Conservation (phyloP, 2,113 vertebrate genomes). For the Microcebus jonahi region DNA sequence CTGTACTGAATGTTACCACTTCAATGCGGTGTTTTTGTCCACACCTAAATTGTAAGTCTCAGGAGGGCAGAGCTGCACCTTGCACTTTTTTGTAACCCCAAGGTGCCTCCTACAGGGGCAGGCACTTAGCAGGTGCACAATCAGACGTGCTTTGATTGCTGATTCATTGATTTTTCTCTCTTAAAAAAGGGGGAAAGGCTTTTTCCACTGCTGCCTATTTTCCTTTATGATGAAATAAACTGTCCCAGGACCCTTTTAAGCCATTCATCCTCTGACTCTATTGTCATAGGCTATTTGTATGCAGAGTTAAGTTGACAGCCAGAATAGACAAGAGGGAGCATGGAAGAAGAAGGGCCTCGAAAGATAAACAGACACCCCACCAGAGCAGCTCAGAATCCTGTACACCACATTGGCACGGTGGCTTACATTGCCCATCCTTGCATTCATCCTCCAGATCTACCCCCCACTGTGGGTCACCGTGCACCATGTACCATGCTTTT, state of each 20-base stretch:
- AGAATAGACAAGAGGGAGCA: background rate
- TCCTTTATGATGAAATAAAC: conserved; percentile 11
- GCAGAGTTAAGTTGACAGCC: background rate
- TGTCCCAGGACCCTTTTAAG: background rate
- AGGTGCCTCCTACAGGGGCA: background rate
- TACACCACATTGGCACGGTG: fast-evolving
- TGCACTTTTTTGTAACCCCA: background rate
- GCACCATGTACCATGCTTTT: background rate
- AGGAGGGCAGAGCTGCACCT: background rate
- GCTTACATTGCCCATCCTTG: background rate
- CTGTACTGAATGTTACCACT: background rate
- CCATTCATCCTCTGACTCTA: background rate
- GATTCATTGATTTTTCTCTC: background rate
- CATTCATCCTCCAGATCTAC: background rate
- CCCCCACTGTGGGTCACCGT: background rate
- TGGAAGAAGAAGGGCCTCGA: background rate
- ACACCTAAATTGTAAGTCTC: background rate
- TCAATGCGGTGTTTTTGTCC: conserved; percentile 13
- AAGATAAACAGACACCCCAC: background rate
- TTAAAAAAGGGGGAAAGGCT: background rate
- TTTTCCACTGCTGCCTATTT: background rate
- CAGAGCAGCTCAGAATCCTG: background rate
- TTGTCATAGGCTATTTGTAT: background rate
- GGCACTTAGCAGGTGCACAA: background rate
- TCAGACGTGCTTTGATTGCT: background rate